Base-by-base conservation (phyloP, 2,888 invertebrate genomes). In the Ganaspis brasiliensis region DNA sequence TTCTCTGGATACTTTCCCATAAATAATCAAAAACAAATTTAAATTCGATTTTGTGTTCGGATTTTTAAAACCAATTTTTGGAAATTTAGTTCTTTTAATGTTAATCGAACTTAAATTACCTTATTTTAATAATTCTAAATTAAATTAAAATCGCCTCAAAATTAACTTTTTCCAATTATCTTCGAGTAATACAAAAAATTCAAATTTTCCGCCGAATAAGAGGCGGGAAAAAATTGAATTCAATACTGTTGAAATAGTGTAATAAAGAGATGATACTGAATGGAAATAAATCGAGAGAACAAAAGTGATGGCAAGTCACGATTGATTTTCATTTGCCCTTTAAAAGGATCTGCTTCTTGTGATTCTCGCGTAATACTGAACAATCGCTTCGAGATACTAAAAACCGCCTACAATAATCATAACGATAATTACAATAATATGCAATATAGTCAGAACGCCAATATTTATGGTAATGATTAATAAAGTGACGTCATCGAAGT, bases 301-400 rank as follows among this genome's bases (percentile, higher is more conserved):
- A 35, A 59, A 49, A 59, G 59, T 35, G 67, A 67, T 49, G 67
- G 67, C 67, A 45, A 67, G 24, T 67, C 67, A 49, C 67, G 67
- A 67, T 67, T 52, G 19, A 9, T 52, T 52, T 49, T 21, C 24
- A 19, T 24, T 45, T 67, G 45, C 67, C 67, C 67, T 67, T 67
- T 67, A 45, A 49, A 67, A 45, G 45, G 45, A 45, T 67, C 67
- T 67, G 24, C 24, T 67, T 67, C 40, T 45, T 49, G 24, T 16
- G 26, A 67, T 12, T 26, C 45, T 75, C 57, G 61, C 55, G 59
- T 81, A 82, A 81, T 82, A 79, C 81, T 82, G 76, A 74, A 75
- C 74, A 80, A 70, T 80, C 76, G 70, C 73, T 77, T 72, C 74
- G 57, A 77, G 61, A 74, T 79, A 74, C 80, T 82, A 81, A 79